A percentile compares a stretch with the other conserved stretches of the same genome.
These are phyloP conservation scores for Caenorhabditis wallacei DNA, from an alignment of 2,888 invertebrate genomes.

Conservation along the genomic window DNA sequence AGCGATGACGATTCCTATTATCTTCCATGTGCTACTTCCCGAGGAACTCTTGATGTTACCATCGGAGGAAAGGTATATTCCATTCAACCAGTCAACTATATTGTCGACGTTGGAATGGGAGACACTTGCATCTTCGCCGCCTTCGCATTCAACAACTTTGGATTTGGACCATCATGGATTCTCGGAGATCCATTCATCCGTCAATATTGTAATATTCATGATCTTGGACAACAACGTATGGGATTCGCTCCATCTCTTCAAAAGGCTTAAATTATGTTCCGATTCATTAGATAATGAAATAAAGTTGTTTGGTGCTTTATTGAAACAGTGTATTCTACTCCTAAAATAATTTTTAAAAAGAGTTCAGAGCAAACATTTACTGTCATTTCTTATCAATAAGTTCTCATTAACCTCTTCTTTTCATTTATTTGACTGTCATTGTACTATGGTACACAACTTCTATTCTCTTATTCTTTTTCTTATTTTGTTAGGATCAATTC, in stretches of 20 bases:
- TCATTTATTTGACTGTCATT: not conserved
- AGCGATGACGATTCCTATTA: conserved; percentile 55
- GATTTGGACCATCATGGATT: conserved; percentile 73
- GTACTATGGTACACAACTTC: conserved; percentile 23
- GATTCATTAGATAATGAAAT: conserved; percentile 12
- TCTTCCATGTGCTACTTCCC: conserved; percentile 58
- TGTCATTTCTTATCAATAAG: conserved; percentile 28
- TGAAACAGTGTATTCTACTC: too few species aligned
- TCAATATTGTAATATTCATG: conserved; percentile 76
- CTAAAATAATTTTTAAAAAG: not conserved
- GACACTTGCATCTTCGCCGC: conserved; percentile 68
- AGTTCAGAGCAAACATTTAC: conserved; percentile 44
- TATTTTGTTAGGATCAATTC: not conserved
- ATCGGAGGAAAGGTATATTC: conserved; percentile 60
- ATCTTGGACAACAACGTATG: conserved; percentile 74
- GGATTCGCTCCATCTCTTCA: conserved; percentile 72
- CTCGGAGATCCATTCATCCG: conserved; percentile 75
- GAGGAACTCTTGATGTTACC: conserved; percentile 52
- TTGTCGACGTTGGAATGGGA: conserved; percentile 61
- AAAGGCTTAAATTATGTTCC: conserved; percentile 14
- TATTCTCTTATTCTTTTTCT: not conserved
- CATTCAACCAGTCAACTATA: conserved; percentile 62
- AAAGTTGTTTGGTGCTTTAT: conserved; percentile 42
- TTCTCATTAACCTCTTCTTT: not conserved
- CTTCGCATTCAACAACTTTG: conserved; percentile 73